Base-by-base conservation (phyloP, 2,888 invertebrate species). In the Melinaea marsaeus region DNA sequence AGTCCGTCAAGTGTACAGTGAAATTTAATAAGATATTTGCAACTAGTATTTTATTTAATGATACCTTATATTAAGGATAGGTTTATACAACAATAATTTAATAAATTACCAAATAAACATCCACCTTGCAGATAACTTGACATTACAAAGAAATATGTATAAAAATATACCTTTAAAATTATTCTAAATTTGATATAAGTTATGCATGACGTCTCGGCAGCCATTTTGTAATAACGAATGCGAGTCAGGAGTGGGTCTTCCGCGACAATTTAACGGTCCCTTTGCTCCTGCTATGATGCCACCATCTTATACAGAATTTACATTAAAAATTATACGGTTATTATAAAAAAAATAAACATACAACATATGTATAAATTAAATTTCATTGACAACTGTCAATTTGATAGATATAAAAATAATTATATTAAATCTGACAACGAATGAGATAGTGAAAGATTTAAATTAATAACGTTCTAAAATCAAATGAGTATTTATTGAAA, bases 241-340 rank as follows among this genome's bases (percentile, higher is more conserved):
- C 86, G 73, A 74, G 85, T 83, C 86, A 86, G 83, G 86, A 78
- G 66, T 68, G 74, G 70, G 78, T 80, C 86, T 86, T 87, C 87
- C 87, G 85, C 75, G 81, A 74, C 75, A 64, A 72, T 75, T 76
- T 84, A 86, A 85, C 86, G 84, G 86, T 85, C 64, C n/a, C 67
- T 59, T 66, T 69, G 67, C 68, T 74, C 77, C 69, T 74, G 78
- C 79, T 79, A 73, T 75, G 58, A 58, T 57, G 66, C 72, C 76
- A 75, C 70, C 71, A 74, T 69, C 66, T 71, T 72, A 71, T 73
- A 71, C 22, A 48, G 13, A 48, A 48, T 48, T 48, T 22, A 13
- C 5, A 48, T 13, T 13, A 48, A 42, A 42, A 42, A 42, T 42
- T 42, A 37, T 37, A 37, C 37, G 37, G 42, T 42, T 9, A 2